Base-by-base conservation (phyloP, 2,797 vertebrate genomes). In the Pampus argenteus region DNA sequence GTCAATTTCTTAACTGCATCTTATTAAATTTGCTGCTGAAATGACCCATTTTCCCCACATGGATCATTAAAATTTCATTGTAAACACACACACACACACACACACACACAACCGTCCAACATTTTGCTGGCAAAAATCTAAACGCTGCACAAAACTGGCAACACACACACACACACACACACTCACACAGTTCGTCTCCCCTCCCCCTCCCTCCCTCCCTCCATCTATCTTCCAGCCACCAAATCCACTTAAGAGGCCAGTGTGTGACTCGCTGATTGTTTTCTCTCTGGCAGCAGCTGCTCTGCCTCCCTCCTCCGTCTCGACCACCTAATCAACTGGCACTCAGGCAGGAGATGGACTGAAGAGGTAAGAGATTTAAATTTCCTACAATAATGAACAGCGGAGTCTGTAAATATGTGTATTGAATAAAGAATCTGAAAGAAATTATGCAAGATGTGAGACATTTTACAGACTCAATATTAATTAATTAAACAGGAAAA, bases 201-300 rank as follows among this genome's bases (percentile, higher is more conserved):
- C 57, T 66, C 73, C 81, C 70, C 71, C 60, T 22, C 38, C 45
- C 22, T 34, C 6, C 15, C 44, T 48, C 58, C 36, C 14, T 47
- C 68, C 29, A 26, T 50, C 59, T 40, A 63, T 61, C 71, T 69
- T 66, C 71, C 79, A 86, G 84, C 85, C 87, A 83, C 84, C 85
- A 91, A 90, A 91, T 90, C 88, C 88, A 90, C 85, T 92, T 89
- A 89, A 44, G 76, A 75, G 82, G 76, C 81, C 86, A 59, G 83
- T 62, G 81, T 81, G 83, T 48, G 56, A 73, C 62, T 68, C n/a
- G 36, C 78, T 85, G 88, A 89, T 90, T 91, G 88, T 89, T 88
- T 91, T 89, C 85, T 82, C 76, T 74, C 51, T 17, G 66, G 77
- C 71, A 11, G 86, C 89, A 89, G 88, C 88, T 90, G 90, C 87